A percentile compares a stretch with the other conserved stretches of the same genome.
Evolutionary conservation across 2,888 invertebrate species (phyloP).

Genomic region (Alcis repandata): DNA sequence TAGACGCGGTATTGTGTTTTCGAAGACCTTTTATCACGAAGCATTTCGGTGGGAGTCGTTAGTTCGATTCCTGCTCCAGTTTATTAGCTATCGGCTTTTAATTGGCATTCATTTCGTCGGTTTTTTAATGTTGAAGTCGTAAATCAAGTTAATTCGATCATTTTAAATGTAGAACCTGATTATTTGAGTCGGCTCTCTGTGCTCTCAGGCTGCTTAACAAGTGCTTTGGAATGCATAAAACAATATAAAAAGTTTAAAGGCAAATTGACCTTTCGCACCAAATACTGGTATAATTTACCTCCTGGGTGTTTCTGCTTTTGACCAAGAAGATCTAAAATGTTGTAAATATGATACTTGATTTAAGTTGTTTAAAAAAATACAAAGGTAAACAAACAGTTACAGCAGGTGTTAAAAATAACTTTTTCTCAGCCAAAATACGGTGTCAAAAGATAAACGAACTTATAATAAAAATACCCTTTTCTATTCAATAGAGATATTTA

Average conservation of each 20-base stretch:
- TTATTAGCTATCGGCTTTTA: constrained; percentile 83
- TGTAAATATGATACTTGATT: too few species aligned
- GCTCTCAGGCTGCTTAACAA: not conserved
- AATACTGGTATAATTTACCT: too few species aligned
- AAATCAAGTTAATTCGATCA: constrained; percentile 48
- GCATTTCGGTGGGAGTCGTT: constrained; percentile 80
- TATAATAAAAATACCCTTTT: not conserved
- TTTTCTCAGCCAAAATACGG: too few species aligned
- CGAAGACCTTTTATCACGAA: constrained; percentile 84
- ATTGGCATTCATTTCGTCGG: constrained; percentile 76
- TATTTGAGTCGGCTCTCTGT: constrained; percentile 3
- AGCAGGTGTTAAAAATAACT: too few species aligned
- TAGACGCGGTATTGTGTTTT: constrained; percentile 84
- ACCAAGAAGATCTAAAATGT: too few species aligned
- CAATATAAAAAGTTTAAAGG: not conserved
- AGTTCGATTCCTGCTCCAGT: constrained; percentile 82
- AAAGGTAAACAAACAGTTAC: not conserved
- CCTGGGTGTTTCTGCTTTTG: too few species aligned
- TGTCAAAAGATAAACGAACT: not conserved
- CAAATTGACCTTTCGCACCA: not conserved
- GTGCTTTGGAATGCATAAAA: constrained; percentile 2
- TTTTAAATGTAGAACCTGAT: constrained; percentile 28
- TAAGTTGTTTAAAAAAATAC: too few species aligned
- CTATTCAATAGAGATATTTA: constrained; percentile 22
- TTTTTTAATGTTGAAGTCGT: constrained; percentile 44